These are phyloP conservation scores for Zoanthus solanderi DNA, from an alignment of 92 coral and sea anemone genomes.

Conservation along the genomic window DNA sequence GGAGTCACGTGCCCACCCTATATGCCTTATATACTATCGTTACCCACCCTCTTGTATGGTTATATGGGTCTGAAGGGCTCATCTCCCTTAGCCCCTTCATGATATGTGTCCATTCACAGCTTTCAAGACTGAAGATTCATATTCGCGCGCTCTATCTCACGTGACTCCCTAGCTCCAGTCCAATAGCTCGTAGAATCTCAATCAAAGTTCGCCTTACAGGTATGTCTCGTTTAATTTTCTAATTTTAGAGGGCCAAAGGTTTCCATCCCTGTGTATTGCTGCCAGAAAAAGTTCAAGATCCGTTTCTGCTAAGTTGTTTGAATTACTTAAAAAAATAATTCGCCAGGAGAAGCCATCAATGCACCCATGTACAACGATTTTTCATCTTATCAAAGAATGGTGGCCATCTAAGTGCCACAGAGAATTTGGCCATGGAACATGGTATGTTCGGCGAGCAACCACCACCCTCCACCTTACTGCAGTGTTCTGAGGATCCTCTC, in stretches of 20 bases:
- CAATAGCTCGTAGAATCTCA: no score
- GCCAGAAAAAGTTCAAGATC: slow-evolving; percentile 67
- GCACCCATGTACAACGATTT: slow-evolving; percentile 56
- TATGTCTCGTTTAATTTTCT: no score
- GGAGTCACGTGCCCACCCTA: no score
- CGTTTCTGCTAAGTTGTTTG: slow-evolving; percentile 9
- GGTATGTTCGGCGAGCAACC: slow-evolving; percentile 57
- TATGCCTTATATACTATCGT: no score
- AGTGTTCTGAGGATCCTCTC: slow-evolving; percentile 66
- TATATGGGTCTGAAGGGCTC: no score
- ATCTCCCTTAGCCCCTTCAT: no score
- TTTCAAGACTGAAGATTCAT: no score
- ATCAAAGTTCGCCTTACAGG: no score
- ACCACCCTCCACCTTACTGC: slow-evolving; percentile 61
- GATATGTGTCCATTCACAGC: no score
- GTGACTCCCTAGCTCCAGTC: no score
- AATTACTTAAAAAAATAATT: slow-evolving; percentile 34
- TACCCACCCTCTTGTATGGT: no score
- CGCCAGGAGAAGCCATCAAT: slow-evolving; percentile 57
- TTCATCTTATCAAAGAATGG: slow-evolving; percentile 58
- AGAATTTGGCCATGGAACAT: slow-evolving; percentile 65
- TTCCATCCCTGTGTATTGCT: slow-evolving; percentile 60
- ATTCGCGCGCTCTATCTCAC: no score
- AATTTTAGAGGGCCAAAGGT: slow-evolving; percentile 74
- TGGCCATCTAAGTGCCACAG: slow-evolving; percentile 65